Conservation (phyloP, 2,797 vertebrate genomes). For the Cryptoblepharus egeriae region DNA sequence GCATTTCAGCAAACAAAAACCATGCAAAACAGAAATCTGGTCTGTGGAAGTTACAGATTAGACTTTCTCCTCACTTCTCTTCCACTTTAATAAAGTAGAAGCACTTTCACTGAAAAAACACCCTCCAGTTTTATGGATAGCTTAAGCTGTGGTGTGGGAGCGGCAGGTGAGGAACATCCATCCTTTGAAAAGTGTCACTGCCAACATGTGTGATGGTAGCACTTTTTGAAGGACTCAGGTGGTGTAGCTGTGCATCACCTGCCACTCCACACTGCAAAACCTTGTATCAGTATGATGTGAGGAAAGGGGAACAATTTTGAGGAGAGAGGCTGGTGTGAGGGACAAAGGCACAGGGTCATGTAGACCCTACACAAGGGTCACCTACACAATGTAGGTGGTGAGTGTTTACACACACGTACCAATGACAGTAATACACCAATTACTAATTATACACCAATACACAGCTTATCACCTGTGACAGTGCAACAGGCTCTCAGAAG, state of each 20-base stretch:
- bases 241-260: no score
- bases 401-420: neutral
- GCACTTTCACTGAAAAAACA: neutral
- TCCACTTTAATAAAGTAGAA: constrained; percentile 38
- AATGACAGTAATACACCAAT: no score
- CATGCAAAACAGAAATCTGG: constrained; percentile 60
- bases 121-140: neutral
- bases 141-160: no score
- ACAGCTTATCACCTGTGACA: no score
- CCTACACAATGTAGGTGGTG: neutral
- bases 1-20: constrained; percentile 61
- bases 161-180: no score
- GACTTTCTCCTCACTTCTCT: constrained; percentile 72
- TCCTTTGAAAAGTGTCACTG: no score
- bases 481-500: neutral
- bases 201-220: no score
- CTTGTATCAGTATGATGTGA: neutral
- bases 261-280: no score
- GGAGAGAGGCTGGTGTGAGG: neutral
- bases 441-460: no score
- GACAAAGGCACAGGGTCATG: no score
- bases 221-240: no score
- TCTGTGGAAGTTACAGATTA: constrained; percentile 49
- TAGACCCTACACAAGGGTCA: no score
- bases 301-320: neutral